Evolutionary conservation across 2,113 vertebrate genomes (phyloP).

Genomic region (Cavia aperea): DNA sequence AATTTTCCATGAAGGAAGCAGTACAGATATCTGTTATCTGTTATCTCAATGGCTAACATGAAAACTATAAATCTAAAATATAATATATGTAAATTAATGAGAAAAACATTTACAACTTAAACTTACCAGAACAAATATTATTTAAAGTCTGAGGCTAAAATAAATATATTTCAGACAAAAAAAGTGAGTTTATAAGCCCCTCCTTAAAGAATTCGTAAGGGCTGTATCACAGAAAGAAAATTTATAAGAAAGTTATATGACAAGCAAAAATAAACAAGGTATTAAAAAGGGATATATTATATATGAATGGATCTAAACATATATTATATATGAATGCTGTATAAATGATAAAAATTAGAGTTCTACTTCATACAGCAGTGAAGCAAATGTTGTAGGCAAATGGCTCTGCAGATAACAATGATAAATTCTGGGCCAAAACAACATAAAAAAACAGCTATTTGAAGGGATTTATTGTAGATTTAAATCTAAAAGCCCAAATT

Average conservation of each 20-base stretch:
- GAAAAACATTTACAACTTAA: slow-evolving; percentile 1
- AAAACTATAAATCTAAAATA: not conserved
- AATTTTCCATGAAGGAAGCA: slow-evolving; percentile 22
- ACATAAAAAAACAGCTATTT: not conserved
- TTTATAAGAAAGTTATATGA: not conserved
- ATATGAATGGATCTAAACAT: not conserved
- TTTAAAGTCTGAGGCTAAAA: slow-evolving; percentile 24
- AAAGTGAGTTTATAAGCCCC: not conserved
- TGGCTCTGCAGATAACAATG: not conserved
- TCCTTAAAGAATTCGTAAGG: not conserved
- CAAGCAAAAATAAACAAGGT: not conserved
- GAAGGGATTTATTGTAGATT: not conserved
- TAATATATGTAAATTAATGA: slow-evolving; percentile 14
- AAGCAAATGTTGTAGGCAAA: not conserved
- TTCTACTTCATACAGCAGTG: not conserved
- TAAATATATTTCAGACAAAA: slow-evolving; percentile 33
- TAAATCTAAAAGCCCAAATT: slow-evolving; percentile 6
- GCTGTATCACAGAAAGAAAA: not conserved
- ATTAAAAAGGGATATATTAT: not conserved
- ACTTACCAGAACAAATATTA: slow-evolving; percentile 5
- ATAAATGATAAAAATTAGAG: slow-evolving; percentile 7
- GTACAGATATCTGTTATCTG: not conserved
- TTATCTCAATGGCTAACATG: not conserved
- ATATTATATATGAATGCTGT: not conserved
- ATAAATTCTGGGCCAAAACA: not conserved